phyloP scores from a whole-genome alignment of 1,140 invertebrate species.

The Drosophila grimshawi region DNA sequence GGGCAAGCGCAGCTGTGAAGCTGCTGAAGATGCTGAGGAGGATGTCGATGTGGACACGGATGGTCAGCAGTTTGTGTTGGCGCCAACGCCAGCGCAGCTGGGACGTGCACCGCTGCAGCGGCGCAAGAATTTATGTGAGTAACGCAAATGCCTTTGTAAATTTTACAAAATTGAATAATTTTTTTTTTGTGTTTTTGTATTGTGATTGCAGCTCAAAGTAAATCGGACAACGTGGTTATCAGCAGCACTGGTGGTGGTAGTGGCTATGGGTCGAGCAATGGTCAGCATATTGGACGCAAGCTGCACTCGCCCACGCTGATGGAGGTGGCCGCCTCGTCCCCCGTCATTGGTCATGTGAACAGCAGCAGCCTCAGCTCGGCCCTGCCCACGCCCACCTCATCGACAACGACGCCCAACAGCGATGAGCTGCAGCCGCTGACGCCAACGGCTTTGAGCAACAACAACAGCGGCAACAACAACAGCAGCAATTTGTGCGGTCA shows the following conservation, averaged over 20 bases:
- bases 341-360: conserved; percentile 76
- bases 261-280: conserved; percentile 55
- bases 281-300: conserved; percentile 68
- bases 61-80: conserved; percentile 90
- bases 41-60: conserved; percentile 85
- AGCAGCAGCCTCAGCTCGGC: conserved; percentile 74
- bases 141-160: background rate
- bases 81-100: conserved; percentile 96
- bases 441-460: conserved; percentile 46
- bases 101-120: conserved; percentile 94
- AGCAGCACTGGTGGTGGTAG: conserved; percentile 3
- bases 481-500: conserved; percentile 5
- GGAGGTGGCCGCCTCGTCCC: conserved; percentile 61
- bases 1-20: conserved; percentile 36
- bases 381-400: conserved; percentile 84
- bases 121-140: conserved; percentile 80
- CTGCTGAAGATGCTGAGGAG: conserved; percentile 43
- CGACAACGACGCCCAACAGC: conserved; percentile 85
- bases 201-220: conserved; percentile 62
- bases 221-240: conserved; percentile 61
- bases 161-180: background rate
- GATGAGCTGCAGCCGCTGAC: conserved; percentile 85
- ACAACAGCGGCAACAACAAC: background rate
- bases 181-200: background rate
- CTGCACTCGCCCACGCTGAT: conserved; percentile 69